A percentile compares a stretch with the other conserved stretches of the same genome.
Evolutionary conservation across 23 tunicate species (phyloP).

Genomic region (Phallusia fumigata): DNA sequence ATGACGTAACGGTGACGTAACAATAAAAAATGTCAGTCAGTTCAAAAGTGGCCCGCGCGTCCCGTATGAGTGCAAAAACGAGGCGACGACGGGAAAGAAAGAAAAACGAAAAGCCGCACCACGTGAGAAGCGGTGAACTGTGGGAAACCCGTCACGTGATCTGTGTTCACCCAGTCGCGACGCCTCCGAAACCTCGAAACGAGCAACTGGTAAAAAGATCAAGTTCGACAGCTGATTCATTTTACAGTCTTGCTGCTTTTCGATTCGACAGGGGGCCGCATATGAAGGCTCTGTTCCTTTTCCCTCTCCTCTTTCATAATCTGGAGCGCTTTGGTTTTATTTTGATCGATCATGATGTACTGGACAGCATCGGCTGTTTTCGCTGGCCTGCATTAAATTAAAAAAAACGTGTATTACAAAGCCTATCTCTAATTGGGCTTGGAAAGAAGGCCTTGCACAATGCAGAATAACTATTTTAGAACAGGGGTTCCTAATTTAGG

Average conservation of each 20-base stretch:
- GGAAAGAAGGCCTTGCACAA: too few species aligned
- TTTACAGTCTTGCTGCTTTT: not conserved
- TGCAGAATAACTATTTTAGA: too few species aligned
- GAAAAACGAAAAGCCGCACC: not conserved
- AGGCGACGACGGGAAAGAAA: not conserved
- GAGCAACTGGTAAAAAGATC: not conserved
- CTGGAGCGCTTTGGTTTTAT: slow-evolving; percentile 66
- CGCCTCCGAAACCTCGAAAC: not conserved
- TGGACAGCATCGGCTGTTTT: slow-evolving; percentile 41
- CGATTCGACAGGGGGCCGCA: not conserved
- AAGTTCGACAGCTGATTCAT: not conserved
- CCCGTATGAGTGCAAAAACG: too few species aligned
- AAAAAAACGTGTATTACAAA: not conserved
- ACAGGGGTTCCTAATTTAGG: too few species aligned
- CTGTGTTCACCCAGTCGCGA: too few species aligned
- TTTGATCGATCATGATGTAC: slow-evolving; percentile 47
- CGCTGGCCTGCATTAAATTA: slow-evolving; percentile 21
- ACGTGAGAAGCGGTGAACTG: not conserved
- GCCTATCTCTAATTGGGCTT: too few species aligned
- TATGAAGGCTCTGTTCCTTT: slow-evolving; percentile 24
- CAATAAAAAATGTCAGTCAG: too few species aligned
- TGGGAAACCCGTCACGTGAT: too few species aligned
- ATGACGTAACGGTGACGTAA: too few species aligned
- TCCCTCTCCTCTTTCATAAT: slow-evolving; percentile 52
- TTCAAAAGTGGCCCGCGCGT: too few species aligned